These are phyloP conservation scores for Moxostoma hubbsi DNA, from an alignment of 2,797 vertebrate species.

Conservation along the genomic window DNA sequence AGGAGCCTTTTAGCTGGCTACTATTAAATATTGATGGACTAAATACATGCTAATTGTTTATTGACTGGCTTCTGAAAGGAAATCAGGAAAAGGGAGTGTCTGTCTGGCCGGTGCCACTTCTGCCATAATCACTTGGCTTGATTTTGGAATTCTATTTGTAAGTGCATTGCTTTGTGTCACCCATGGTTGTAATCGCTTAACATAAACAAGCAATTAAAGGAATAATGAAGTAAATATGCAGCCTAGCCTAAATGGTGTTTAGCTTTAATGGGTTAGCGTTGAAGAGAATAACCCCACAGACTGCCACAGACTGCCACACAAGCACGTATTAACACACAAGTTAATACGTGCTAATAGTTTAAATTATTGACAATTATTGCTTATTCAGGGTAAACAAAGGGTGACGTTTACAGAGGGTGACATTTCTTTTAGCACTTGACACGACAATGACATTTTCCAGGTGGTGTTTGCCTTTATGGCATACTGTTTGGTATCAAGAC, in stretches of 20 bases:
- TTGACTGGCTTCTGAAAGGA: conserved; percentile 74
- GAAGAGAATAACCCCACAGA: conserved; percentile 59
- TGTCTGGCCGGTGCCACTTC: conserved; percentile 56
- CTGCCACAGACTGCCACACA: conserved; percentile 62
- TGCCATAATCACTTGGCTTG: conserved; percentile 71
- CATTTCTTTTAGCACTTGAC: conserved; percentile 65
- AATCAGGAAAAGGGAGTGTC: conserved; percentile 45
- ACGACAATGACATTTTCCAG: conserved; percentile 74
- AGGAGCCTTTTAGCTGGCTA: conserved; percentile 80
- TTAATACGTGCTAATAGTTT: conserved; percentile 67
- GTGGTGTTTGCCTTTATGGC: no score
- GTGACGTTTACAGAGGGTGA: conserved; percentile 39
- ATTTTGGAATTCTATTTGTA: conserved; percentile 69
- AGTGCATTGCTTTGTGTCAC: conserved; percentile 50
- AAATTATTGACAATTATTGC: conserved; percentile 75
- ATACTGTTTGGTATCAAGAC: conserved; percentile 64
- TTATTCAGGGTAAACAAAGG: conserved; percentile 70
- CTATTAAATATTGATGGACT: conserved; percentile 90
- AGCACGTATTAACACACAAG: no score
- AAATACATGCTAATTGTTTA: conserved; percentile 89
- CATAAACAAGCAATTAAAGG: conserved; percentile 70
- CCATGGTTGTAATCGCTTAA: conserved; percentile 57
- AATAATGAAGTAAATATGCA: conserved; percentile 66
- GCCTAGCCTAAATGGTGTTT: conserved; percentile 65
- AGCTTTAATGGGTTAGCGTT: conserved; percentile 62